These are phyloP conservation scores for Orthosia gracilis DNA, from an alignment of 2,888 invertebrate species.

Conservation along the genomic window DNA sequence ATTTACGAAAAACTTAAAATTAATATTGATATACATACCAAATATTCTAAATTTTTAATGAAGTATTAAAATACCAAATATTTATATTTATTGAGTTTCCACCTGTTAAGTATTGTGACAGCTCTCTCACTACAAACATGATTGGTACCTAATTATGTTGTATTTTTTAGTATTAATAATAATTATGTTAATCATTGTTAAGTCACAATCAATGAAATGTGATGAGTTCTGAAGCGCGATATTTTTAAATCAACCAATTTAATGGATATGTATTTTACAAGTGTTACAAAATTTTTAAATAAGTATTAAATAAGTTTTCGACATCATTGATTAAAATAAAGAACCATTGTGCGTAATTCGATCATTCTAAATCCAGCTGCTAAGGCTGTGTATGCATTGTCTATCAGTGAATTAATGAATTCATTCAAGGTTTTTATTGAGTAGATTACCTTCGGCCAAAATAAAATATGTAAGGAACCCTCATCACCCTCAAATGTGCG, in stretches of 20 bases:
- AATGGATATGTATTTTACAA: neutral
- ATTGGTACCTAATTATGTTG: slow-evolving; percentile 17
- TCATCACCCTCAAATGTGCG: neutral
- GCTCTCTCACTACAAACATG: slow-evolving; percentile 1
- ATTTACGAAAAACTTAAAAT: neutral
- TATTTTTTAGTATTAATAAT: slow-evolving; percentile 11
- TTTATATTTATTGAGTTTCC: slow-evolving; percentile 52
- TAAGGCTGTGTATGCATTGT: no score
- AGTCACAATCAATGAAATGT: neutral
- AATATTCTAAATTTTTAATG: slow-evolving; percentile 61
- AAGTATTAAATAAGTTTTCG: neutral
- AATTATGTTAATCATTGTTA: slow-evolving; percentile 7
- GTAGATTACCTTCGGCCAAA: no score
- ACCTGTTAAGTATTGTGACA: slow-evolving; percentile 41
- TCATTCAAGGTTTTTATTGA: no score
- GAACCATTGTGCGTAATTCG: no score
- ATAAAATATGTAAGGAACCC: neutral
- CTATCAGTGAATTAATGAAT: no score
- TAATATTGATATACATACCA: slow-evolving; percentile 37
- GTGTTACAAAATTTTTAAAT: neutral
- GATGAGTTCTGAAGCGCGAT: neutral
- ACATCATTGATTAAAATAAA: neutral
- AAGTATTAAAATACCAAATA: slow-evolving; percentile 82
- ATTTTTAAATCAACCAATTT: neutral
- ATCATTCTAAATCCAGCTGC: no score